Base-by-base conservation (phyloP, 1,140 invertebrate species). In the Rhopalosiphum padi region DNA sequence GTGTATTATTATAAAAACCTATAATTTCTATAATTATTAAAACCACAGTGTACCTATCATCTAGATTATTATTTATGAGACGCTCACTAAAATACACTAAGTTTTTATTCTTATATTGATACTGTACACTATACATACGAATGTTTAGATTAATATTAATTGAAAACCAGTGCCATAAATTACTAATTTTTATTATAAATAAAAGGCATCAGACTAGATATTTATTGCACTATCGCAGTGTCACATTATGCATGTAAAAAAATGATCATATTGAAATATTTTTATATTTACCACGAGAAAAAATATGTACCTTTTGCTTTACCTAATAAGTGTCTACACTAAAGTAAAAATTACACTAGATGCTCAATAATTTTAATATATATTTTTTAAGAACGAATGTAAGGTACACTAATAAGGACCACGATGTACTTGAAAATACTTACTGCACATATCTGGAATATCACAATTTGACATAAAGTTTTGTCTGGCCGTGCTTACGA, bases 391-490 rank as follows among this genome's bases (percentile, higher is more conserved):
- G n/a, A 37, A 37, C 1, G 18, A 21, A 37, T 82, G 6, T 11
- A 1, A 41, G 43, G 0, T 85, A 86, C 9, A 23, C 25, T 86
- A 43, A 41, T 5, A 43, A 43, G 7, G 22, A 25, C 8, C 9
- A 86, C 9, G 23, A 0, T 43, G 9, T 43, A n/a, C 15, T n/a
- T 43, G 41, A 37, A 60, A 55, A 37, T 37, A 92, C 90, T 92
- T 82, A 92, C 90, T 23, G 22, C 90, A 92, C 90, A 37, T 83
- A 23, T 92, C 68, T 4, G 90, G 90, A 37, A 83, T 83, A 51
- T 37, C 23, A 51, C n/a, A 82, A 83, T 0, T 51, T 41, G 22
- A 21, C n/a, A 41, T n/a, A 83, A 11, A 15, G 5, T 92, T 83
- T 37, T 92, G 35, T 92, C 15, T n/a, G 0, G 68, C 90, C 77